phyloP scores from a whole-genome alignment of 1,140 invertebrate genomes.

The Apis florea region DNA sequence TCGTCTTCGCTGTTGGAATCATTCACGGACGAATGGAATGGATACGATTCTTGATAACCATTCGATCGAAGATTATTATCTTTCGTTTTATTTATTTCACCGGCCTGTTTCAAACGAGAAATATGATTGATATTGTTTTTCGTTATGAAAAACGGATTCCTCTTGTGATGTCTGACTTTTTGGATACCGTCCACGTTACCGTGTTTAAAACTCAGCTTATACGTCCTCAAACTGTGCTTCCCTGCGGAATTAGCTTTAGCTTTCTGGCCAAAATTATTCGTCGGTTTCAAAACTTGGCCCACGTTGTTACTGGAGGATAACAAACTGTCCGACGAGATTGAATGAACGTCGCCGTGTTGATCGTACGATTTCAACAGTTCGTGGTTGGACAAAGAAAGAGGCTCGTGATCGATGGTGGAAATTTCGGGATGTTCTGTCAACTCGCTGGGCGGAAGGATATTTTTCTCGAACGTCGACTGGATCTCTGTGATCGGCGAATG shows the following conservation, averaged over 20 bases:
- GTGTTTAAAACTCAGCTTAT: not conserved
- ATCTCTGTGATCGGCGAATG: conserved; percentile 9
- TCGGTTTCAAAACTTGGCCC: not conserved
- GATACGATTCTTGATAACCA: not conserved
- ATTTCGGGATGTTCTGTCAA: not conserved
- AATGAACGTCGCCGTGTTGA: not conserved
- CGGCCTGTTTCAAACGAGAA: rapidly evolving
- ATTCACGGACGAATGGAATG: not conserved
- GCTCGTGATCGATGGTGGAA: not conserved
- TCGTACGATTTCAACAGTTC: not conserved
- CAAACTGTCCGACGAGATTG: not conserved
- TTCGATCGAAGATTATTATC: not conserved
- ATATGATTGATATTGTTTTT: too few relatives aligned
- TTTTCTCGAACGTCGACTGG: conserved; percentile 5
- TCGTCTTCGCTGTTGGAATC: not conserved
- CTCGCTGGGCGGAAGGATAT: not conserved
- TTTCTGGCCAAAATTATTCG: not conserved
- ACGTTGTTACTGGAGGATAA: not conserved
- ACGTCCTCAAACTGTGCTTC: not conserved
- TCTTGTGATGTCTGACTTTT: not conserved
- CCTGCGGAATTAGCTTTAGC: rapidly evolving
- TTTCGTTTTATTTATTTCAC: not conserved
- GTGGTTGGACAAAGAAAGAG: not conserved
- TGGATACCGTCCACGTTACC: not conserved
- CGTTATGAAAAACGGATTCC: not conserved